phyloP scores from a whole-genome alignment of 2,797 vertebrate species.

The Lithobates sylvaticus region DNA sequence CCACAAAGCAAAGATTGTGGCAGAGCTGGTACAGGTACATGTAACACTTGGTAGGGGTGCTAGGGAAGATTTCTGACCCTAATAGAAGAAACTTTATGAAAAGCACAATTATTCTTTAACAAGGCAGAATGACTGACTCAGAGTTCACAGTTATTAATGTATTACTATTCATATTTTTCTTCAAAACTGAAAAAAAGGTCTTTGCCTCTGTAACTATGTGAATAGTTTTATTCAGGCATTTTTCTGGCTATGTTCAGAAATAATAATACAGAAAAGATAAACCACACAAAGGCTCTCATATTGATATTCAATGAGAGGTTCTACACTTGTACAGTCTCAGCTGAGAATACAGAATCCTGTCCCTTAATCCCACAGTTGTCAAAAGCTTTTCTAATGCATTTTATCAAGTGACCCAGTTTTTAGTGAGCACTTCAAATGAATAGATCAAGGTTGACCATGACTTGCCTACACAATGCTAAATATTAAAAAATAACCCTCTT shows the following conservation, averaged over 20 bases:
- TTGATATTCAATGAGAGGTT: slow-evolving; percentile 41
- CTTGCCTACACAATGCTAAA: slow-evolving; percentile 31
- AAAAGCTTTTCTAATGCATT: slow-evolving; percentile 40
- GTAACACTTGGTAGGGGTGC: background rate
- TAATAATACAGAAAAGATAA: slow-evolving; percentile 30
- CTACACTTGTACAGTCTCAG: slow-evolving; percentile 34
- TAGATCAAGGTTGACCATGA: slow-evolving; percentile 40
- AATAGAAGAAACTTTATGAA: background rate
- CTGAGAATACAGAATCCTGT: slow-evolving; percentile 40
- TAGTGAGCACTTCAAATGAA: slow-evolving; percentile 22
- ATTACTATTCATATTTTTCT: background rate
- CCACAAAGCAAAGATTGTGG: background rate
- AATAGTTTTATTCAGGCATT: background rate
- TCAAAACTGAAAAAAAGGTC: background rate
- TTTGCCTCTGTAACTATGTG: too few species aligned
- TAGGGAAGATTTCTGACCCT: background rate
- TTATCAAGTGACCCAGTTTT: slow-evolving; percentile 54
- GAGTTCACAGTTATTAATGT: background rate
- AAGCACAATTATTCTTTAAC: too few species aligned
- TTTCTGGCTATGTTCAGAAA: slow-evolving; percentile 1
- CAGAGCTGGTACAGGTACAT: background rate
- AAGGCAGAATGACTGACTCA: background rate
- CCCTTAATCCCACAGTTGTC: slow-evolving; percentile 55
- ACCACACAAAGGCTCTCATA: slow-evolving; percentile 1
- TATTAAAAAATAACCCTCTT: slow-evolving; percentile 6